Evolutionary conservation across 92 coral and sea anemone genomes (phyloP).

Genomic region (Pocillopora grandis): DNA sequence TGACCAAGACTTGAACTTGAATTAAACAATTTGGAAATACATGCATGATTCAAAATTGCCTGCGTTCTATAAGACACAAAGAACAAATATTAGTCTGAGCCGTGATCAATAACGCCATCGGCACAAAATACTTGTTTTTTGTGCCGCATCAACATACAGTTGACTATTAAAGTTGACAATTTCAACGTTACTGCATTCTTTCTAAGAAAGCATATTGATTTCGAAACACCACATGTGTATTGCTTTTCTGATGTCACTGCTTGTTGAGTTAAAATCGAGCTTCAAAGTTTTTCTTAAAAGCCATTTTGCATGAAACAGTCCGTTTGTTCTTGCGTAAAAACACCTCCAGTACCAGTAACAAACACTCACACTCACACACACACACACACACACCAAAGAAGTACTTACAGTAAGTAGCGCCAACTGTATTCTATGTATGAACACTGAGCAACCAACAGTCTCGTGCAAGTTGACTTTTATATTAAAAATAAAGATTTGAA

Average conservation of each 20-base stretch:
- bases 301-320: constrained; percentile 2
- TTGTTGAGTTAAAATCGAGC: not conserved
- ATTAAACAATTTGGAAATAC: constrained; percentile 2
- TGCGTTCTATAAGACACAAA: not conserved
- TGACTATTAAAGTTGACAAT: not conserved
- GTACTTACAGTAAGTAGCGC: no score
- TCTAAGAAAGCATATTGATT: constrained; percentile 22
- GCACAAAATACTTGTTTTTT: not conserved
- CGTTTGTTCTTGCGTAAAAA: not conserved
- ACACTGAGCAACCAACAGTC: not conserved
- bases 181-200: not conserved
- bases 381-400: no score
- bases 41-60: constrained; percentile 16
- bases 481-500: not conserved
- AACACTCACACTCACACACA: no score
- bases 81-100: not conserved
- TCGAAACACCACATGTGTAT: not conserved
- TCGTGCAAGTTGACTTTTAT: constrained; percentile 36
- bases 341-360: no score
- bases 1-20: not conserved
- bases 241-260: not conserved
- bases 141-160: not conserved
- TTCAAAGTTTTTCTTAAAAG: not conserved
- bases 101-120: not conserved
- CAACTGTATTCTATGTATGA: constrained; percentile 10